Base-by-base conservation (phyloP, 92 coral and sea anemone genomes). In the Galaxea fascicularis region DNA sequence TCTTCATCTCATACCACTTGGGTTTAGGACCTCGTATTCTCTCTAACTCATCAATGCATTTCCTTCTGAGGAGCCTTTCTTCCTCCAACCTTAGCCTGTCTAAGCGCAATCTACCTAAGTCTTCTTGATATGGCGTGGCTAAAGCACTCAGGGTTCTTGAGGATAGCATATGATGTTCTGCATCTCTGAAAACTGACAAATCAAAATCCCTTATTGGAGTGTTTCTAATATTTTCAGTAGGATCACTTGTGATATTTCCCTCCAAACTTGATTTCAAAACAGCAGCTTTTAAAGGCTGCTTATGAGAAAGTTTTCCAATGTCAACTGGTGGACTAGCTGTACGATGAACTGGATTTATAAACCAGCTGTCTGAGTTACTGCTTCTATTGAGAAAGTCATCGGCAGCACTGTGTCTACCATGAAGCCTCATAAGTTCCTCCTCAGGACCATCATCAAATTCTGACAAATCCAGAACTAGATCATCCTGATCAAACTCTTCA, bases 11-110 rank as follows among this genome's bases (percentile, higher is more conserved):
- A 76, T 96, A 96, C 98, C 98, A 96, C 54, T 94, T 83, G 18
- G 98, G 98, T 64, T 85, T 88, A 4, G 98, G 98, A 15, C 98
- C 98, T 9, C 98, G 79, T 45, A 96, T 96, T 78, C 98, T 90
- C 59, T 94, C 98, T 8, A 96, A 90, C 76, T 96, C 98, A 44
- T 88, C 81, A 1, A 72, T 16, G 29, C 98, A 90, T 82, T 96
- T 96, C 76, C 75, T 86, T 62, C 79, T 83, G 20, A 96, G 69
- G 4, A 96, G 87, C 80, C 98, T 90, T 31, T 96, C 95, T 74
- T 96, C 98, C 56, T 96, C 98, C 44, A 96, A 78, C 67, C 77
- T 82, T 26, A 96, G 45, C 68, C 98, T 83, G 82, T 96, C 96
- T 39, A 96, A 71, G 47, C 88, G 90, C 65, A 96, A 76, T 54